Evolutionary conservation across 2,888 invertebrate genomes (phyloP), one percentile per base, ranked within the genome.

Genomic region (Zaprionus obscuricornis): DNA sequence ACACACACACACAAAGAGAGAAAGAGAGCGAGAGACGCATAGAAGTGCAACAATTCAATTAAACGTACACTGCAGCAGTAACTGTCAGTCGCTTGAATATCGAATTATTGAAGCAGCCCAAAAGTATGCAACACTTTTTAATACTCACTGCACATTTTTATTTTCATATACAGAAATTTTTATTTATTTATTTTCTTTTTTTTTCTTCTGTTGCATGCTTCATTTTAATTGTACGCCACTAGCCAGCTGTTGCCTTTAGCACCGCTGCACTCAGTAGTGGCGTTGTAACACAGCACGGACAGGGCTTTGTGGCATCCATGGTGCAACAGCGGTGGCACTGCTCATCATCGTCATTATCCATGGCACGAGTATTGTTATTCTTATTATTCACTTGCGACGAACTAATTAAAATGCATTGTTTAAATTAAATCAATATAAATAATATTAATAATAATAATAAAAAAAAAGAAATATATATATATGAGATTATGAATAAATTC

Each of bases 401-500:
- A 73, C 78, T 79, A 79, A 79, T 79, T 79, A 79, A 86, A 79
- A 75, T 79, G 77, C 63, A 85, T 66, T 82, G 75, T 75, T 55
- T 56, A n/a, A n/a, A n/a, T n/a, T n/a, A n/a, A n/a, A n/a, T n/a
- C n/a, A n/a, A n/a, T n/a, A n/a, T n/a, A n/a, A n/a, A n/a, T 40
- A 49, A 36, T 39, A 27, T 37, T 52, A 69, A 52, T 68, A 50
- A 49, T 50, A 22, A 11, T 14, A 26, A 51, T 11, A 50, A 57
- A 11, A 49, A 33, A 50, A 42, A 13, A 37, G 27, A 11, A 49
- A 43, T 18, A 22, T 11, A 6, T 34, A 22, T 31, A 42, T n/a
- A 22, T 14, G 1, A 49, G 36, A 62, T n/a, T n/a, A 27, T 52
- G 59, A 60, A 85, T 73, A 62, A 60, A 46, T 54, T 58, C 20